Conservation (phyloP, 2,113 vertebrate species). For the Numenius arquata region DNA sequence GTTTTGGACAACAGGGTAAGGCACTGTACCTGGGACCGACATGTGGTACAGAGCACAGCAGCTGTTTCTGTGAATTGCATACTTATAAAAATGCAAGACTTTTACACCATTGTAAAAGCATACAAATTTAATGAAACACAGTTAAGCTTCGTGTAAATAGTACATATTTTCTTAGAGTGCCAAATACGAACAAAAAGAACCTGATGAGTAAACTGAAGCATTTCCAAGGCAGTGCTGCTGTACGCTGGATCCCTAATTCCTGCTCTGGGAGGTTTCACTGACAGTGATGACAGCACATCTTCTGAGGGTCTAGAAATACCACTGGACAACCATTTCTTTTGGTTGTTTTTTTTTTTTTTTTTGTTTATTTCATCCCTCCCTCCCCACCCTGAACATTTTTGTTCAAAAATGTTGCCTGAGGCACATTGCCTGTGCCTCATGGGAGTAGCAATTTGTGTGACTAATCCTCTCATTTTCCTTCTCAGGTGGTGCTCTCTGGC, state of each 20-base stretch:
- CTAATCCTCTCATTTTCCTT: background rate
- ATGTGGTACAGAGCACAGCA: background rate
- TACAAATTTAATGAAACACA: background rate
- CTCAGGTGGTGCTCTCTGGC: background rate
- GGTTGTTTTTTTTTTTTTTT: background rate
- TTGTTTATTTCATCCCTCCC: background rate
- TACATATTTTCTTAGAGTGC: background rate
- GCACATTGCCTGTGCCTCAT: background rate
- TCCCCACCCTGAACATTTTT: background rate
- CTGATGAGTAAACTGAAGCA: background rate
- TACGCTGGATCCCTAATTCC: background rate
- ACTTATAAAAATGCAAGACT: background rate
- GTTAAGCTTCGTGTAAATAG: background rate
- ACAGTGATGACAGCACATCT: rapidly evolving
- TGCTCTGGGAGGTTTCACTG: background rate
- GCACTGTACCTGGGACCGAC: background rate
- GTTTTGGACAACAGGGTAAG: background rate
- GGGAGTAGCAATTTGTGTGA: background rate
- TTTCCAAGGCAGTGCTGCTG: background rate
- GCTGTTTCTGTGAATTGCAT: background rate
- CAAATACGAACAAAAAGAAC: background rate
- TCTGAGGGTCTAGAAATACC: background rate
- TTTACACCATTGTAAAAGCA: background rate
- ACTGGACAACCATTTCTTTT: background rate
- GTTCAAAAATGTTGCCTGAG: background rate